phyloP scores from a whole-genome alignment of 2,797 vertebrate genomes.

The Gastrophryne carolinensis region DNA sequence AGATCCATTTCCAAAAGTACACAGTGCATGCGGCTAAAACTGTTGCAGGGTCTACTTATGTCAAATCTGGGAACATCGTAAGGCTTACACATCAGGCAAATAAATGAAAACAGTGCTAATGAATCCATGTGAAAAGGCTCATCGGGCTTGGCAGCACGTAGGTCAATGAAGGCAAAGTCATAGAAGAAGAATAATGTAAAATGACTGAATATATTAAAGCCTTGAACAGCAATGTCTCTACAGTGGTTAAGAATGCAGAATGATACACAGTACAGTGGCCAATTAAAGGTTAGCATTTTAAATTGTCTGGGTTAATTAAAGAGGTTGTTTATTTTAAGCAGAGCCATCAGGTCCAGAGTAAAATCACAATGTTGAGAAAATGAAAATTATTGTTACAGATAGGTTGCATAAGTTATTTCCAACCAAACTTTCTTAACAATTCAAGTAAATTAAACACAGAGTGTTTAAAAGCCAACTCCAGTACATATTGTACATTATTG shows the following conservation, averaged over 20 bases:
- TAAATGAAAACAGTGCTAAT: slow-evolving; percentile 10
- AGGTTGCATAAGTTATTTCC: too few relatives aligned
- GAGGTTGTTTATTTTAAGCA: not conserved
- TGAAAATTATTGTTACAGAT: too few relatives aligned
- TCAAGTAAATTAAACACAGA: too few relatives aligned
- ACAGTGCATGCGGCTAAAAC: not conserved
- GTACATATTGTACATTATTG: too few relatives aligned
- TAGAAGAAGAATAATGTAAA: not conserved
- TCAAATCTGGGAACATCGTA: not conserved
- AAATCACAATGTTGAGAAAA: too few relatives aligned
- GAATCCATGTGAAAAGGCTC: slow-evolving; percentile 10
- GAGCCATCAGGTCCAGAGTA: not conserved
- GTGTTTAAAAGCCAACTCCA: too few relatives aligned
- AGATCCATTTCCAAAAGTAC: not conserved
- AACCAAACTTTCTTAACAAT: too few relatives aligned
- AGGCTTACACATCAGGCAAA: slow-evolving; percentile 13
- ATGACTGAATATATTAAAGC: not conserved
- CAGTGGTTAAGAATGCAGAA: not conserved
- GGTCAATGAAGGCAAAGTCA: slow-evolving; percentile 1
- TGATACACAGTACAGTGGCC: not conserved
- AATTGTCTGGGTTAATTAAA: not conserved
- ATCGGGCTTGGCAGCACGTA: not conserved
- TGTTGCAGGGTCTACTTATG: not conserved
- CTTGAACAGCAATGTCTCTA: not conserved
- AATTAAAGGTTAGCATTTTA: slow-evolving; percentile 5